phyloP scores from a whole-genome alignment of 2,797 vertebrate genomes.

The Tauraco hartlaubi region DNA sequence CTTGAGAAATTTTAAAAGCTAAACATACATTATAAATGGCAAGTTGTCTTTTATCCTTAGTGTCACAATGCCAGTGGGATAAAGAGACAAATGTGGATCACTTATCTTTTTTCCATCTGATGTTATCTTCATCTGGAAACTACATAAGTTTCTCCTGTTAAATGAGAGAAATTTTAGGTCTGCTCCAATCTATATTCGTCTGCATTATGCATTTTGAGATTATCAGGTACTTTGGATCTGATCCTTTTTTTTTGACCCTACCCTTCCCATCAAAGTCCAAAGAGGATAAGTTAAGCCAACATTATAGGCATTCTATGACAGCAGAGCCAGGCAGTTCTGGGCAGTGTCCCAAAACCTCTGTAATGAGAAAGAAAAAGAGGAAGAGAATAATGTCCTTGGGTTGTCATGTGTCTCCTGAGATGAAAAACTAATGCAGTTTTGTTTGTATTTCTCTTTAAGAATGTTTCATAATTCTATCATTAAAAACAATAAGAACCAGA shows the following conservation, averaged over 20 bases:
- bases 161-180: neutral
- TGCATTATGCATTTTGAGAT: neutral
- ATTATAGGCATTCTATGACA: neutral
- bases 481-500: neutral
- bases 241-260: neutral
- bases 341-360: neutral
- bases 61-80: neutral
- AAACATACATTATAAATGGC: constrained; percentile 1
- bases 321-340: neutral
- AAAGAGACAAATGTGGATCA: neutral
- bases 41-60: constrained; percentile 16
- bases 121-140: neutral
- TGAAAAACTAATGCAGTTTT: neutral
- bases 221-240: neutral
- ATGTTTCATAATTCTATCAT: neutral
- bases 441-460: neutral
- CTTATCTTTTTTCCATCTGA: neutral
- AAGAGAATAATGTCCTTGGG: neutral
- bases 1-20: constrained; percentile 34
- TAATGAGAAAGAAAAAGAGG: neutral
- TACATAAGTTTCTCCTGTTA: neutral
- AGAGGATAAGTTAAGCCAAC: neutral
- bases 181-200: neutral
- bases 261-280: neutral
- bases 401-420: neutral